Base-by-base conservation (phyloP, 2,113 vertebrate species). In the Coregonus clupeaformis region DNA sequence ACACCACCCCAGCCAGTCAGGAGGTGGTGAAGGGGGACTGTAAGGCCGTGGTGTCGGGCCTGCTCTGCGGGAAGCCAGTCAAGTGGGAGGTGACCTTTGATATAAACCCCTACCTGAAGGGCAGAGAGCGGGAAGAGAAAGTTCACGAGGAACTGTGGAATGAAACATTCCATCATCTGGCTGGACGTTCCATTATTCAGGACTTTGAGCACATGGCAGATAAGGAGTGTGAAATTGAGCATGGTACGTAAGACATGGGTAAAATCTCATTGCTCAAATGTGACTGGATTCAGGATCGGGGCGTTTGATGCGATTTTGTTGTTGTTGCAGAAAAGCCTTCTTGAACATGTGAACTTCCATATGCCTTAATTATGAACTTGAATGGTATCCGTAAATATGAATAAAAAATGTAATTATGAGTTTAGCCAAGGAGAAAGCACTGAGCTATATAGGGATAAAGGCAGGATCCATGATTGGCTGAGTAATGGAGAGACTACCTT, bases 131-230 rank as follows among this genome's bases (percentile, higher is more conserved):
- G 0, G 91, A 78, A 80, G 91, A 83, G 2, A 92, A 90, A 0
- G 87, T 88, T 0, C 92, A 94, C 0, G 80, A 91, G 0, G 96
- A 98, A 72, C 85, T 95, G 63, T 98, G 97, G 97, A 95, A 91
- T 0, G 95, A 96, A 89, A 98, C 96, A 79, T 97, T 98, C 90
- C 97, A 99, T 84, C 95, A 98, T 81, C 88, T 98, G 92, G 96
- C 97, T 0, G 96, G 94, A 47, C 92, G 90, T 64, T 95, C 97
- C n/a, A 93, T 99, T 86, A 94, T 98, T 78, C 90, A 92, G 1
- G 97, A 98, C 90, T 96, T 98, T 0, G 97, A 98, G 87, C 95
- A 96, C 79, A 95, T 99, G 75, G 95, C 89, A 0, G 92, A 96
- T 30, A 94, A 91, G 45, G 94, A 98, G 82, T 83, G 88, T n/a